A percentile compares a stretch with the other conserved stretches of the same genome.
Evolutionary conservation across 2,888 invertebrate species (phyloP).

Genomic region (Himalopsyche anomala): DNA sequence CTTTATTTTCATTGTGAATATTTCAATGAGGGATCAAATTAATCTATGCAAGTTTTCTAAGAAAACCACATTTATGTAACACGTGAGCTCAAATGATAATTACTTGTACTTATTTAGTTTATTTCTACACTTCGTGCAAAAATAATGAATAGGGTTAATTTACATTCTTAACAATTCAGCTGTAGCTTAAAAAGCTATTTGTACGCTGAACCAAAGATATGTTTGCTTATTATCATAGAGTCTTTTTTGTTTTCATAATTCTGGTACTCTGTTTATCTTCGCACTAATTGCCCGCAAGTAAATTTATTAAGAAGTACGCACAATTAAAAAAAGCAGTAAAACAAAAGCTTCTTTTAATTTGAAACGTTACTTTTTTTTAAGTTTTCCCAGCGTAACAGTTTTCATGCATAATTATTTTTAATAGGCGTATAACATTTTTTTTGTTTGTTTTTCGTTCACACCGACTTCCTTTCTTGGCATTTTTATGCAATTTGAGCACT

Average conservation of each 20-base stretch:
- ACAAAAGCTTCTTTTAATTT: conserved; percentile 20
- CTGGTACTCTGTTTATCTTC: not conserved
- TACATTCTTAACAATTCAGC: no score
- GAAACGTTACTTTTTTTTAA: conserved; percentile 29
- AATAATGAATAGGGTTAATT: no score
- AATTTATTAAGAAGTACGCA: conserved; percentile 34
- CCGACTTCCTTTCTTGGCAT: conserved; percentile 23
- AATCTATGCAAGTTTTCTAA: no score
- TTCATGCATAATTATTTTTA: conserved; percentile 61
- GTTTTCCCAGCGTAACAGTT: conserved; percentile 44
- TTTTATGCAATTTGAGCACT: conserved; percentile 41
- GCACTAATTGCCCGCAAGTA: conserved; percentile 4
- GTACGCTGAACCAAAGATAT: no score
- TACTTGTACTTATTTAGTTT: no score
- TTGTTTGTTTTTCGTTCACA: conserved; percentile 38
- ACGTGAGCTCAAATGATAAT: no score
- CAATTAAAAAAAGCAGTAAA: conserved; percentile 3
- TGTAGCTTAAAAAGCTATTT: no score
- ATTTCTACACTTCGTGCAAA: no score
- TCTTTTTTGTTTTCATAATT: not conserved
- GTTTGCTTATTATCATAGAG: no score
- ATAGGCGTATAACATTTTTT: conserved; percentile 54
- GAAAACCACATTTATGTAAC: no score
- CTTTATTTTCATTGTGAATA: no score
- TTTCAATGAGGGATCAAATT: no score